Percentiles rank a stretch among this genome's conserved stretches.
phyloP scores from a whole-genome alignment of 1,140 invertebrate species.

The Drepana arcuata region DNA sequence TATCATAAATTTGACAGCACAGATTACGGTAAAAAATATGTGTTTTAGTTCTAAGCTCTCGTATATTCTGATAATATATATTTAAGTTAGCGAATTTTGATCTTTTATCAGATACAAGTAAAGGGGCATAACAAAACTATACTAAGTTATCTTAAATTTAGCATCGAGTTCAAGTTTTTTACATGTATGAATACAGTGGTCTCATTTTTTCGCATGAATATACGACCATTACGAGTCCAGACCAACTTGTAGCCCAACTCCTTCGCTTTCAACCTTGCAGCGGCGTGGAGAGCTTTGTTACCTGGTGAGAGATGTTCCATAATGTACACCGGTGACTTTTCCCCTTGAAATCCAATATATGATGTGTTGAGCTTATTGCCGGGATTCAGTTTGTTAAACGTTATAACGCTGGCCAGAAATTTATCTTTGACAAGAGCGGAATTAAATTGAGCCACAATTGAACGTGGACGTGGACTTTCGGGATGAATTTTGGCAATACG shows the following conservation, averaged over 20 bases:
- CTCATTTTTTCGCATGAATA: too few species aligned
- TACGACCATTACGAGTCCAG: too few species aligned
- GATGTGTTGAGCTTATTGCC: slow-evolving; percentile 16
- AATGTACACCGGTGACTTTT: slow-evolving; percentile 12
- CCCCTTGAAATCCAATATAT: slow-evolving; percentile 9
- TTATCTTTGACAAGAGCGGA: slow-evolving; percentile 7
- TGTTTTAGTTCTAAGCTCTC: slow-evolving; percentile 8
- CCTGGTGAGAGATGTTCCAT: slow-evolving; percentile 11
- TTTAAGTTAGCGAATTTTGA: too few species aligned
- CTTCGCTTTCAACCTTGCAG: slow-evolving; percentile 11
- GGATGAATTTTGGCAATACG: slow-evolving; percentile 15
- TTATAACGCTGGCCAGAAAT: slow-evolving; percentile 14
- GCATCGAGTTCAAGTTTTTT: too few species aligned
- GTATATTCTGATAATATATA: slow-evolving; percentile 14
- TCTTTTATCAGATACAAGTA: too few species aligned
- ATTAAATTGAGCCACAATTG: slow-evolving; percentile 19
- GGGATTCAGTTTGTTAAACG: slow-evolving; percentile 13
- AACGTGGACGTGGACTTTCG: slow-evolving; percentile 14
- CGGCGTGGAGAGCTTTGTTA: slow-evolving; percentile 17
- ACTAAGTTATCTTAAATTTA: too few species aligned
- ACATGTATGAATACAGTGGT: too few species aligned
- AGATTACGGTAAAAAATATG: slow-evolving; percentile 7
- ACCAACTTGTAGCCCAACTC: too few species aligned
- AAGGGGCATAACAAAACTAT: too few species aligned
- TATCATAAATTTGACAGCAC: slow-evolving; percentile 8